Evolutionary conservation across 2,888 invertebrate species (phyloP).

Genomic region (Callinectes sapidus): DNA sequence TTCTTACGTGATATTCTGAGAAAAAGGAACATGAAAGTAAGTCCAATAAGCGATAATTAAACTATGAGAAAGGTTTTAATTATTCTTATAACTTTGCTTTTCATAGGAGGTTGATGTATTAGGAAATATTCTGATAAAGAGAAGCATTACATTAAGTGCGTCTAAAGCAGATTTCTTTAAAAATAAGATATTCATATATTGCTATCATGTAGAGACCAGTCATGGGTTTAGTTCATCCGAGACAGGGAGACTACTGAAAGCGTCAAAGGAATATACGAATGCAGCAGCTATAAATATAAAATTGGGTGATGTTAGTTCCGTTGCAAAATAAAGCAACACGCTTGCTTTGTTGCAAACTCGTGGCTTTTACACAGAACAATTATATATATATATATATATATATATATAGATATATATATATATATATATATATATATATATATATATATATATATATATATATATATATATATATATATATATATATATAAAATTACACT

Average conservation of each 20-base stretch:
- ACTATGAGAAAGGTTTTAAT: too few relatives aligned
- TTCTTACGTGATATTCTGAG: background rate
- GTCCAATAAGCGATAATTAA: too few relatives aligned
- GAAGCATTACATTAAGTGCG: background rate
- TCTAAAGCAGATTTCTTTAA: background rate
- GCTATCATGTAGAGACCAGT: background rate
- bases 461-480: background rate
- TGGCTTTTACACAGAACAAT: background rate
- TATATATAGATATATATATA: background rate
- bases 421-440: background rate
- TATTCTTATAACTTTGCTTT: too few relatives aligned
- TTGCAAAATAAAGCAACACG: background rate
- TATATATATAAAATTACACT: background rate
- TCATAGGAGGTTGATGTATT: too few relatives aligned
- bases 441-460: background rate
- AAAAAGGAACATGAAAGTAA: too few relatives aligned
- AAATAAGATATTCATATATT: background rate
- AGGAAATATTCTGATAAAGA: too few relatives aligned
- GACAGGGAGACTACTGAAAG: background rate
- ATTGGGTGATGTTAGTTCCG: background rate
- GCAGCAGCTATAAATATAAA: background rate
- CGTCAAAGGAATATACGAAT: background rate
- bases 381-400: background rate
- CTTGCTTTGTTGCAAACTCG: background rate
- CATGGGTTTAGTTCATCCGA: background rate